Percentiles rank a stretch among this genome's conserved stretches.
Evolutionary conservation across 2,113 vertebrate genomes (phyloP).

Genomic region (Lontra canadensis): DNA sequence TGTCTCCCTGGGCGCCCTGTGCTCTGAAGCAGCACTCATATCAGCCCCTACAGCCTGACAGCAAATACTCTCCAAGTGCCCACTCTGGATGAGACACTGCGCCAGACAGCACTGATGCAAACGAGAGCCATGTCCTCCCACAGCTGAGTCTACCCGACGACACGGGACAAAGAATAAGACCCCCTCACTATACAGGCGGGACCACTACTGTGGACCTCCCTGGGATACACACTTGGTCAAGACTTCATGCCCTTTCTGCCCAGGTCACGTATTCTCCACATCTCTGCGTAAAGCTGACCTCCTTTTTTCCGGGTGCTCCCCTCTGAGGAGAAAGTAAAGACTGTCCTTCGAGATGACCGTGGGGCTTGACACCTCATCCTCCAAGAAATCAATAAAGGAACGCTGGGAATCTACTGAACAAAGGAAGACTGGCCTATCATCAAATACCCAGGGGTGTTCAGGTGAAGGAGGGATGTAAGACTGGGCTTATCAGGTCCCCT

Average conservation of each 20-base stretch:
- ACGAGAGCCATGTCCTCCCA: neutral
- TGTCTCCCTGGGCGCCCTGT: neutral
- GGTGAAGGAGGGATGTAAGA: neutral
- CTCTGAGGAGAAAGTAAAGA: neutral
- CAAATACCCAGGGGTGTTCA: neutral
- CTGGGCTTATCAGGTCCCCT: neutral
- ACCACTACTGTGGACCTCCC: neutral
- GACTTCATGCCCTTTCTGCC: neutral
- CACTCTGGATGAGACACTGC: neutral
- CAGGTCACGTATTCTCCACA: neutral
- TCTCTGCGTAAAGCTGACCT: neutral
- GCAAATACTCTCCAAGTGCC: neutral
- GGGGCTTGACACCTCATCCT: too few species aligned
- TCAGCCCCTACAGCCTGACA: neutral
- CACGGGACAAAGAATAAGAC: neutral
- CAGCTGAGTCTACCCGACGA: neutral
- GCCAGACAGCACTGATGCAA: neutral
- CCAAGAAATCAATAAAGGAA: neutral
- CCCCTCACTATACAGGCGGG: accelerated
- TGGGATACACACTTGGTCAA: neutral
- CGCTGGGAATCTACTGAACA: neutral
- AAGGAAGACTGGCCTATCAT: neutral
- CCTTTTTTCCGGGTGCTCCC: neutral
- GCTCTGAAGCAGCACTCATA: neutral
- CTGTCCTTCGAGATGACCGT: neutral